Evolutionary conservation across 2,797 vertebrate species (phyloP).

Genomic region (Monodelphis domestica): DNA sequence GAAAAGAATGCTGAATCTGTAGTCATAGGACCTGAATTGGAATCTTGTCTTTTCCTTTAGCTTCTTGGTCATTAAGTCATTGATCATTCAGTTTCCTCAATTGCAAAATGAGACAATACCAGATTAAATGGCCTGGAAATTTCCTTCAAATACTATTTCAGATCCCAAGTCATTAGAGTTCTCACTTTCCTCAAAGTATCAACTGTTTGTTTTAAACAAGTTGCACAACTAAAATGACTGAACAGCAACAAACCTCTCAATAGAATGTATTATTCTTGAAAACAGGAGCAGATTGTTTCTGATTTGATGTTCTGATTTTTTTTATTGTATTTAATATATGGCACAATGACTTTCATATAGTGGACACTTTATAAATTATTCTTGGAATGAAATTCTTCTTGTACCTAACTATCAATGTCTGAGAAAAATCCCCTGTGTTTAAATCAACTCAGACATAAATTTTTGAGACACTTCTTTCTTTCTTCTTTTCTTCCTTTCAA

Average conservation of each 20-base stretch:
- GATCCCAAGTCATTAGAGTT: neutral
- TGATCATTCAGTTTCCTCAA: neutral
- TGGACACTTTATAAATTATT: neutral
- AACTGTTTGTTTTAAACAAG: neutral
- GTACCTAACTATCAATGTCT: conserved; percentile 50
- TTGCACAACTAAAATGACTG: neutral
- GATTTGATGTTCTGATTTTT: neutral
- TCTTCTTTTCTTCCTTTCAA: too few species aligned
- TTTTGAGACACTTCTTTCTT: neutral
- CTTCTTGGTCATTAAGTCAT: neutral
- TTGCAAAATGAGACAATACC: neutral
- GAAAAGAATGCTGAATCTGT: neutral
- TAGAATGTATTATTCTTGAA: neutral
- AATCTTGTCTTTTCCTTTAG: neutral
- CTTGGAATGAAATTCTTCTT: neutral
- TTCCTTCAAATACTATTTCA: neutral
- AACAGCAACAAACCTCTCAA: neutral
- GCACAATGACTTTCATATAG: neutral
- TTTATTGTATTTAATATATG: neutral
- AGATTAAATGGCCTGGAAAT: neutral
- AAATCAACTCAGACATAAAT: neutral
- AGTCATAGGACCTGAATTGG: neutral
- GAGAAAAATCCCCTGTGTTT: conserved; percentile 71
- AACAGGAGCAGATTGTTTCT: neutral
- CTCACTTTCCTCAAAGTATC: neutral